These are phyloP conservation scores for Ruditapes philippinarum DNA, from an alignment of 1,140 invertebrate species.

Conservation along the genomic window DNA sequence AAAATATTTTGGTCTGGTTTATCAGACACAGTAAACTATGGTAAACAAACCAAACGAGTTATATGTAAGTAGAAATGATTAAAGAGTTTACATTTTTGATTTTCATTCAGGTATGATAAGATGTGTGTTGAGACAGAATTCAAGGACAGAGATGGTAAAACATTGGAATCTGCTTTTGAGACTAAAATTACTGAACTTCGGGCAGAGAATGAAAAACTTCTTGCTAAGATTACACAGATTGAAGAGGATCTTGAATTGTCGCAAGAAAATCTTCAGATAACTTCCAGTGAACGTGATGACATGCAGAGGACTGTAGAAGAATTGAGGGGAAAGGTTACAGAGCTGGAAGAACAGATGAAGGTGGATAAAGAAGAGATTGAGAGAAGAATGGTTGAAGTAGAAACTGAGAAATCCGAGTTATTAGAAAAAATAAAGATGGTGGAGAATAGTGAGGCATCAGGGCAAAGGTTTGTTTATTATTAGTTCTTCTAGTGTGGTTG, in stretches of 20 bases:
- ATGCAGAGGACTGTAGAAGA: not conserved
- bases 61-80: too few relatives aligned
- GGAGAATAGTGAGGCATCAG: not conserved
- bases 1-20: too few relatives aligned
- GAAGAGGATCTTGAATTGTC: slow-evolving; percentile 44
- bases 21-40: too few relatives aligned
- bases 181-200: slow-evolving; percentile 22
- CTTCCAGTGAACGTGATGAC: slow-evolving; percentile 1
- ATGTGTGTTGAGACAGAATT: slow-evolving; percentile 49
- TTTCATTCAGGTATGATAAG: slow-evolving; percentile 59
- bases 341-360: not conserved
- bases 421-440: not conserved
- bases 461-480: slow-evolving; percentile 6
- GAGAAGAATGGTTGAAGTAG: not conserved
- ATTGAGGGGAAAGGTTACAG: not conserved
- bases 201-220: slow-evolving; percentile 17
- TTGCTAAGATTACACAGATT: slow-evolving; percentile 27
- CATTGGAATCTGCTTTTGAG: slow-evolving; percentile 30
- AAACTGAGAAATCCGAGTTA: not conserved
- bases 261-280: slow-evolving; percentile 53
- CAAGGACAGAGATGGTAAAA: slow-evolving; percentile 43
- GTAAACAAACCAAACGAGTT: too few relatives aligned
- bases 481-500: too few relatives aligned
- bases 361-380: not conserved
- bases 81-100: too few relatives aligned